Conservation (phyloP, 1,140 invertebrate species). For the Drosophila nannoptera region DNA sequence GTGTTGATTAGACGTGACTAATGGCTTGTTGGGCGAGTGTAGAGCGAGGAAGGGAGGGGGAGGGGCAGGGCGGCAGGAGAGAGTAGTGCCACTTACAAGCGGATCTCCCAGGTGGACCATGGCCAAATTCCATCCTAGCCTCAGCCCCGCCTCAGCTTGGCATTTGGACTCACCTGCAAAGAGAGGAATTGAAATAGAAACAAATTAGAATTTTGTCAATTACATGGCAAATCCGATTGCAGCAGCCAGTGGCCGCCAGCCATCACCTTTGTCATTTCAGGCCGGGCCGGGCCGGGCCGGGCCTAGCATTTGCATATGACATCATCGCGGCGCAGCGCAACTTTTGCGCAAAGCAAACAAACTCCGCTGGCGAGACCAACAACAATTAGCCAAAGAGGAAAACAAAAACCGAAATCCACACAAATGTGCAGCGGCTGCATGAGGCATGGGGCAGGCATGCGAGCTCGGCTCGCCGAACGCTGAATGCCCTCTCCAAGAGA, state of each 20-base stretch:
- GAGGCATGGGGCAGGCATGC: neutral
- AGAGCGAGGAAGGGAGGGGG: too few relatives aligned
- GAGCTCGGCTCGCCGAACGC: neutral
- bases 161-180: constrained; percentile 40
- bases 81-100: neutral
- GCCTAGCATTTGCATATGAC: constrained; percentile 74
- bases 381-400: constrained; percentile 16
- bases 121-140: neutral
- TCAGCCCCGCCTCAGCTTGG: neutral
- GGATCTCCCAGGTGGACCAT: neutral
- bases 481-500: neutral
- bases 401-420: constrained; percentile 27
- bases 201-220: constrained; percentile 20
- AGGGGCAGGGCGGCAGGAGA: too few relatives aligned
- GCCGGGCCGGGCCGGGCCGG: too few relatives aligned
- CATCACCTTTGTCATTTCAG: constrained; percentile 45
- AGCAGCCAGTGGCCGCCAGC: too few relatives aligned
- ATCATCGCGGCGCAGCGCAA: constrained; percentile 56
- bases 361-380: constrained; percentile 50
- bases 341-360: constrained; percentile 61
- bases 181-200: constrained; percentile 13
- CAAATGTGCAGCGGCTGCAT: neutral
- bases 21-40: constrained; percentile 70
- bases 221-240: constrained; percentile 7
- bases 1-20: constrained; percentile 76